These are phyloP conservation scores for Tyrophagus putrescentiae DNA, from an alignment of 1,140 invertebrate species.

Conservation along the genomic window DNA sequence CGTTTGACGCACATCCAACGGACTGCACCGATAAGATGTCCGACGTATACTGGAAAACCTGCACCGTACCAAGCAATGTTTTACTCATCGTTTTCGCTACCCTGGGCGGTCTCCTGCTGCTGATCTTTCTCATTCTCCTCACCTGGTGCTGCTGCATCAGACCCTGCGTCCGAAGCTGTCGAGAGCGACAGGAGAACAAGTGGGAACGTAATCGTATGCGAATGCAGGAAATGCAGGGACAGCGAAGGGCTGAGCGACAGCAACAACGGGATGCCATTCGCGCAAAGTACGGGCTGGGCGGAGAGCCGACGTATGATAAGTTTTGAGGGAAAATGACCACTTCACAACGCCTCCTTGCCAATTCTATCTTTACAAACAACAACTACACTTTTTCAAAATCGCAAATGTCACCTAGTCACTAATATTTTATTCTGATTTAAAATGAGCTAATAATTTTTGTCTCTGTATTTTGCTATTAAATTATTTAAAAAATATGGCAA, in stretches of 20 bases:
- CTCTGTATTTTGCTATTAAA: too few species aligned
- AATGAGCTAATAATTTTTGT: too few species aligned
- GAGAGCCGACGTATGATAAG: background rate
- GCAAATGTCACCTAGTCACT: too few species aligned
- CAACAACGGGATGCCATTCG: slow-evolving; percentile 1
- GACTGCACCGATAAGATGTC: background rate
- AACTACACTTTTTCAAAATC: background rate
- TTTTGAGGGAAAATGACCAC: background rate
- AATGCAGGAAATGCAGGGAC: slow-evolving; percentile 5
- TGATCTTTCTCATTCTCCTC: slow-evolving; percentile 5
- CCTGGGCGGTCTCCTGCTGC: background rate
- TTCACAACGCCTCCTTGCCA: background rate
- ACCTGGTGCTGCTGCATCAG: slow-evolving; percentile 13
- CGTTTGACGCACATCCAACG: background rate
- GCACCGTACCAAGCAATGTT: slow-evolving; percentile 9
- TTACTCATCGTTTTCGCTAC: slow-evolving; percentile 8
- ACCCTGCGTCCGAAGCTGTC: slow-evolving; percentile 12
- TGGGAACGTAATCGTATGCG: slow-evolving; percentile 14
- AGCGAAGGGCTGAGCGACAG: background rate
- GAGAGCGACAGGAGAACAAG: slow-evolving; percentile 2
- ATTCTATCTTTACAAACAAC: background rate
- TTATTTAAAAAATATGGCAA: too few species aligned
- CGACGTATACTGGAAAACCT: background rate
- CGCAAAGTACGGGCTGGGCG: slow-evolving; percentile 10
- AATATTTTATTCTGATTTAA: too few species aligned